These are phyloP conservation scores for Campoplex capitator DNA, from an alignment of 2,888 invertebrate genomes.

Conservation along the genomic window DNA sequence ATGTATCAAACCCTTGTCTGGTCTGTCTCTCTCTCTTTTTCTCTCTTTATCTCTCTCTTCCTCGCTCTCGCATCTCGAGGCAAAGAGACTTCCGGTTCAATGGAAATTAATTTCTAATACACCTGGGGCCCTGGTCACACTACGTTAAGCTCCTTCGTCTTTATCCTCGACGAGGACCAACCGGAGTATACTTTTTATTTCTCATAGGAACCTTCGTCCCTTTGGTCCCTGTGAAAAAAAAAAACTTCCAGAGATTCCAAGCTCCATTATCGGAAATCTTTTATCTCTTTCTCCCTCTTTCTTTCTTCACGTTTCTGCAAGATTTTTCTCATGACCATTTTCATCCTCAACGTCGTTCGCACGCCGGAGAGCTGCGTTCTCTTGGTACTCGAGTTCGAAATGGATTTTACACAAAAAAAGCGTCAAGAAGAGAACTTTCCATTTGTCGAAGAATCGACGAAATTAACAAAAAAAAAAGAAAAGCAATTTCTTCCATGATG, in stretches of 20 bases:
- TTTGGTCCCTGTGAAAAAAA: slow-evolving; percentile 26
- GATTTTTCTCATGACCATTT: slow-evolving; percentile 67
- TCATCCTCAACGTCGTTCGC: slow-evolving; percentile 65
- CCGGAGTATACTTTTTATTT: not conserved
- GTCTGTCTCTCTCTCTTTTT: slow-evolving; percentile 14
- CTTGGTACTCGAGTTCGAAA: slow-evolving; percentile 61
- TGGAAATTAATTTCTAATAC: slow-evolving; percentile 79
- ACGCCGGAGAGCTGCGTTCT: slow-evolving; percentile 37
- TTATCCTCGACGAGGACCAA: slow-evolving; percentile 37
- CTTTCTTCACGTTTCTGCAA: slow-evolving; percentile 48
- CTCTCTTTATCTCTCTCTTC: not conserved
- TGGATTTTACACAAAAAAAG: slow-evolving; percentile 56
- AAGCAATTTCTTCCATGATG: slow-evolving; percentile 49
- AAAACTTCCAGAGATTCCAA: slow-evolving; percentile 54
- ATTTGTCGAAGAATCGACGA: slow-evolving; percentile 4
- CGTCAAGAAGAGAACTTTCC: slow-evolving; percentile 6
- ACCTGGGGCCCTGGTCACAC: slow-evolving; percentile 71
- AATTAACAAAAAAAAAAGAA: not conserved
- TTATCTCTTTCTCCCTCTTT: slow-evolving; percentile 39
- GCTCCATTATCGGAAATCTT: slow-evolving; percentile 79
- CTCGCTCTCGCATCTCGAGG: slow-evolving; percentile 4
- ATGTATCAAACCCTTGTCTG: slow-evolving; percentile 24
- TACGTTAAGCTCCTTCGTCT: slow-evolving; percentile 34
- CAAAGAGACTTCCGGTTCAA: slow-evolving; percentile 63
- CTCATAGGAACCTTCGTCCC: not conserved